phyloP scores from a whole-genome alignment of 2,113 vertebrate species.

The Hipposideros armiger region DNA sequence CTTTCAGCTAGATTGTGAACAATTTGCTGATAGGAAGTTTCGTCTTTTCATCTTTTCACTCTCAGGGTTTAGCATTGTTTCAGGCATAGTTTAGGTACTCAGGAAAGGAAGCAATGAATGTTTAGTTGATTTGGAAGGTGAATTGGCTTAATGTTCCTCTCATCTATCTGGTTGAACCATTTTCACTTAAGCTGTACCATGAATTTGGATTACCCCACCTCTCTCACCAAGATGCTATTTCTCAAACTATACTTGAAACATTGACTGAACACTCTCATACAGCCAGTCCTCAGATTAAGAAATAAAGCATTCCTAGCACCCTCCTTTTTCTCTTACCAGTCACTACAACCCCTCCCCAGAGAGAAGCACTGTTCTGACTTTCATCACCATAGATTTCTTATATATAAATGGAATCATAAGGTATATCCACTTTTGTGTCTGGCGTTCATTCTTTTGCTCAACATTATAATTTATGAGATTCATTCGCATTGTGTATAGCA shows the following conservation, averaged over 20 bases:
- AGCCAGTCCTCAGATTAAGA: neutral
- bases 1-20: neutral
- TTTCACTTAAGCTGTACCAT: neutral
- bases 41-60: conserved; percentile 12
- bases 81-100: neutral
- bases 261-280: neutral
- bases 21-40: neutral
- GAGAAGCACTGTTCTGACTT: neutral
- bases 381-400: neutral
- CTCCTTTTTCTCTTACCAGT: neutral
- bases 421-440: neutral
- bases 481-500: neutral
- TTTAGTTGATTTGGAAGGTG: neutral
- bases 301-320: neutral
- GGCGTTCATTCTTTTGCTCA: neutral
- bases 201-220: neutral
- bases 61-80: neutral
- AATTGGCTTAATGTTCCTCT: neutral
- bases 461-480: neutral
- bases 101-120: neutral
- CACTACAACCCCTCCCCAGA: neutral
- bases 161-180: neutral
- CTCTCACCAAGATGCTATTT: neutral
- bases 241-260: neutral
- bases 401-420: neutral